These are phyloP conservation scores for Anodontia alba DNA, from an alignment of 2,888 invertebrate genomes.

Conservation along the genomic window DNA sequence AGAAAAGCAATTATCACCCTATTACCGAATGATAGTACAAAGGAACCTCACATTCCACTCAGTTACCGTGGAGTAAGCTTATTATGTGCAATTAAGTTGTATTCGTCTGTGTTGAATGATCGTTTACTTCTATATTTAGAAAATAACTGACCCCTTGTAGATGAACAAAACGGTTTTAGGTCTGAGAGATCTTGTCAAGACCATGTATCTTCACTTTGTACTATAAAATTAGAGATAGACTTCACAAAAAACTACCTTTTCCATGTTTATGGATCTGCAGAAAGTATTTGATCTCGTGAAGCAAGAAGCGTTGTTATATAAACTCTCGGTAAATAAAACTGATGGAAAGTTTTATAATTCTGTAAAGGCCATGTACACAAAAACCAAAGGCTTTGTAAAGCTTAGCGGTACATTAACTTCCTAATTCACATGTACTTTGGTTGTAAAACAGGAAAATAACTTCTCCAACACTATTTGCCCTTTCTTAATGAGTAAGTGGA, in stretches of 20 bases:
- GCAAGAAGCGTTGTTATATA: conserved; percentile 22
- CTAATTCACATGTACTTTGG: conserved; percentile 11
- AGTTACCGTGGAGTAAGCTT: not conserved
- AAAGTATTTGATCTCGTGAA: conserved; percentile 34
- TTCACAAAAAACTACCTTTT: conserved; percentile 25
- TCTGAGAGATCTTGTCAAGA: conserved; percentile 9
- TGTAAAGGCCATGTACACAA: conserved; percentile 12
- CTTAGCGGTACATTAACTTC: not conserved
- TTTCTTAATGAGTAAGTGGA: conserved; percentile 14
- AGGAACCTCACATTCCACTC: not conserved
- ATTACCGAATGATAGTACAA: not conserved
- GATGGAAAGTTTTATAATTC: conserved; percentile 31
- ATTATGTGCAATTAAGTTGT: not conserved
- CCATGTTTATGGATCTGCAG: conserved; percentile 27
- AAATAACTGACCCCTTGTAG: not conserved
- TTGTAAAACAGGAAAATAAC: conserved; percentile 25
- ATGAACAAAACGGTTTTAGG: conserved; percentile 18
- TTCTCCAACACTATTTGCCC: conserved; percentile 23
- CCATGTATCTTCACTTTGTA: not conserved
- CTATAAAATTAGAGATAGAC: conserved; percentile 11
- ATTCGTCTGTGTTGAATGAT: not conserved
- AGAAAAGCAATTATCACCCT: not conserved
- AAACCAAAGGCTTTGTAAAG: conserved; percentile 3
- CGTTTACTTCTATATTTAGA: not conserved
- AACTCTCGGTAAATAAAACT: conserved; percentile 18